Percentiles rank a stretch among this genome's conserved stretches.
Evolutionary conservation across 2,113 vertebrate species (phyloP).

Genomic region (Neolamprologus variostigma): DNA sequence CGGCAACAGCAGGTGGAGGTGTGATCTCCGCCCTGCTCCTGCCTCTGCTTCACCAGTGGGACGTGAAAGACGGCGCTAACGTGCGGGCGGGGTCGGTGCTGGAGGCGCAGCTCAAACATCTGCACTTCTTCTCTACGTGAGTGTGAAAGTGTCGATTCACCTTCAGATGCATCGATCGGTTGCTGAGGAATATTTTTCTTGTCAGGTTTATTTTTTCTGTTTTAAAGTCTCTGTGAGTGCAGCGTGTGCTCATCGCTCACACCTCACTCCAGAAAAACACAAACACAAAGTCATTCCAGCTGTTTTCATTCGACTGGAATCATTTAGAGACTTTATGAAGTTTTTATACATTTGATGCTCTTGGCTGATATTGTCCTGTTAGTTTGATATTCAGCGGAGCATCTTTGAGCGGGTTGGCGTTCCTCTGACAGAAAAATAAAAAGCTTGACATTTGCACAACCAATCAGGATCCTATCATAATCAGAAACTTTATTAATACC

Average conservation of each 20-base stretch:
- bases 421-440: neutral
- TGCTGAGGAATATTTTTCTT: neutral
- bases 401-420: rapidly evolving
- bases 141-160: neutral
- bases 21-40: neutral
- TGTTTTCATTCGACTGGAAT: neutral
- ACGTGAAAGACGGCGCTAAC: neutral
- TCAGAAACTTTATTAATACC: neutral
- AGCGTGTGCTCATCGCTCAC: rapidly evolving
- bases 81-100: neutral
- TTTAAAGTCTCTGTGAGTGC: neutral
- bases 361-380: neutral
- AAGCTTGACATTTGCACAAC: neutral
- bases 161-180: neutral
- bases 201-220: neutral
- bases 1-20: neutral
- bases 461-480: neutral
- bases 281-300: neutral
- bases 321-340: neutral
- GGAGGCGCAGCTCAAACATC: neutral
- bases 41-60: neutral
- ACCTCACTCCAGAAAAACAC: neutral
- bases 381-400: neutral
- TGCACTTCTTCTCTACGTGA: neutral
- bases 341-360: rapidly evolving